Conservation (phyloP, 2,888 invertebrate genomes). For the Trisateles emortualis region DNA sequence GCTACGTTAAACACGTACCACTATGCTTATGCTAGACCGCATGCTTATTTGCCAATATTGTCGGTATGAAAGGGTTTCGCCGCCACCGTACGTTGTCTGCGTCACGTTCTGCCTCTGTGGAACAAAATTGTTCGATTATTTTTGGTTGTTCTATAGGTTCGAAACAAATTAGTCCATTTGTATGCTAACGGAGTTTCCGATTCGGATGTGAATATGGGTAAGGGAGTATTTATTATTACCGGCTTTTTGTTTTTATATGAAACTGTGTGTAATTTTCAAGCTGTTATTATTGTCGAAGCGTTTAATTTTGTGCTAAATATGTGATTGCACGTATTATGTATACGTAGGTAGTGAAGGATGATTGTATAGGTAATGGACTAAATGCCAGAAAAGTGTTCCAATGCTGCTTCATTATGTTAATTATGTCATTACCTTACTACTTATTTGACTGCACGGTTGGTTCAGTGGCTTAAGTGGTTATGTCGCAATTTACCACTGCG, state of each 20-base stretch:
- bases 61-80: constrained; percentile 3
- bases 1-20: too few species aligned
- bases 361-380: too few species aligned
- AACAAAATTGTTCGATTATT: constrained; percentile 36
- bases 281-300: not conserved
- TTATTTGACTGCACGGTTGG: too few species aligned
- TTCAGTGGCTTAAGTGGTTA: too few species aligned
- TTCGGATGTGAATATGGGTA: constrained; percentile 43
- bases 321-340: not conserved
- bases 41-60: too few species aligned
- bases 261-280: constrained; percentile 14
- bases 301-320: not conserved
- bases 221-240: constrained; percentile 33
- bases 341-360: too few species aligned
- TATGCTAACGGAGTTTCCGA: constrained; percentile 50
- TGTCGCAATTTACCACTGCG: too few species aligned
- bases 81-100: constrained; percentile 1
- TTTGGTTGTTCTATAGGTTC: constrained; percentile 32
- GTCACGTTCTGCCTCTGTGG: constrained; percentile 16
- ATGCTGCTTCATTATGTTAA: too few species aligned
- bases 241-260: constrained; percentile 24
- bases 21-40: too few species aligned
- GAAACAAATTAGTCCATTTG: constrained; percentile 51
- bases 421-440: too few species aligned
- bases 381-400: too few species aligned